These are phyloP conservation scores for Turdus rufiventris DNA, from an alignment of 2,113 vertebrate genomes.

Conservation along the genomic window DNA sequence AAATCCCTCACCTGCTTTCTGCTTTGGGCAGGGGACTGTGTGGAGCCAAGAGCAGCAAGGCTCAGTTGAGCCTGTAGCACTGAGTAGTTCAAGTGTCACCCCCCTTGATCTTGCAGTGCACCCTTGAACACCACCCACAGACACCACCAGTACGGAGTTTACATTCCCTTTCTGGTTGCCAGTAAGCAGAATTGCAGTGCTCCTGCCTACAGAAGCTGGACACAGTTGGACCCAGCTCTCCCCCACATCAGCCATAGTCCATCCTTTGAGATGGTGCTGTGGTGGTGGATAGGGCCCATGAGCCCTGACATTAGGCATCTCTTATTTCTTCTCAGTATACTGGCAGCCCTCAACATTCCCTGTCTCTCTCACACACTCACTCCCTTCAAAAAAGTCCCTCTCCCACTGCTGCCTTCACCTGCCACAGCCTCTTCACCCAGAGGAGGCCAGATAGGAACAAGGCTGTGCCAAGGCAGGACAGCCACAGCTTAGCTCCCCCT, in stretches of 20 bases:
- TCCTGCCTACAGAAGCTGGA: background rate
- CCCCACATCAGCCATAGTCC: background rate
- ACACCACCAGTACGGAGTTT: rapidly evolving
- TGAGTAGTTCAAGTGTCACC: background rate
- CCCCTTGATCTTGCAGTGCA: rapidly evolving
- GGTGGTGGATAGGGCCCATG: background rate
- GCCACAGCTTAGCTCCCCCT: background rate
- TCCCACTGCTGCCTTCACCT: background rate
- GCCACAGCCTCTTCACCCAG: background rate
- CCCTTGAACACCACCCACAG: background rate
- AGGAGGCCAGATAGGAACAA: background rate
- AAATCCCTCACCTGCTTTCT: background rate
- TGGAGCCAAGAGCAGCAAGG: background rate
- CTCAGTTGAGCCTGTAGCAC: background rate
- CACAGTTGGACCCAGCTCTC: background rate
- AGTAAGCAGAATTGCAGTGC: background rate
- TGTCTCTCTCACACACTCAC: rapidly evolving
- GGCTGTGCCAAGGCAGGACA: background rate
- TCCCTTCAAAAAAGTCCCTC: background rate
- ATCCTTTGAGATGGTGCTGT: background rate
- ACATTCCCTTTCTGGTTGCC: background rate
- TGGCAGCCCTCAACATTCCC: background rate
- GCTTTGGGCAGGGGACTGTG: background rate
- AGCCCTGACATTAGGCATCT: background rate
- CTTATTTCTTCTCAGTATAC: background rate